Conservation (phyloP, 1,140 invertebrate genomes). For the Eciton burchellii region DNA sequence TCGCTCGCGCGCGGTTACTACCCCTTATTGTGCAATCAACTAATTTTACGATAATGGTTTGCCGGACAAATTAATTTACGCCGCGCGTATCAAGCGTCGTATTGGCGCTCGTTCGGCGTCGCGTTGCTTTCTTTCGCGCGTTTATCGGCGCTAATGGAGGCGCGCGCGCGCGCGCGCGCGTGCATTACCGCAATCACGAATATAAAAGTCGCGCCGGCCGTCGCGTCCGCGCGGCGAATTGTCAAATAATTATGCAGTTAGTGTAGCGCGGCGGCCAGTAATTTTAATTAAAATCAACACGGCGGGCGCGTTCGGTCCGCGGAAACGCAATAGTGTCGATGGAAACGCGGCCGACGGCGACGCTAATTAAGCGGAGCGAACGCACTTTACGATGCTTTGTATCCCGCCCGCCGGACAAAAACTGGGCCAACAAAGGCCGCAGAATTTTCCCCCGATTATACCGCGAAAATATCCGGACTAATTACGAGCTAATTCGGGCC, state of each 20-base stretch:
- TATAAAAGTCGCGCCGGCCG: conserved; percentile 39
- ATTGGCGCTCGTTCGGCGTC: conserved; percentile 2
- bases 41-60: conserved; percentile 17
- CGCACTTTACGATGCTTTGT: conserved; percentile 43
- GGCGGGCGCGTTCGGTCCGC: conserved; percentile 31
- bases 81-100: background rate
- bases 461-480: conserved; percentile 23
- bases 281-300: conserved; percentile 62
- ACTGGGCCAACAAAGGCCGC: conserved; percentile 26
- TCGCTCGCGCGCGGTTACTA: background rate
- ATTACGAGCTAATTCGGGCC: conserved; percentile 48
- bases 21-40: background rate
- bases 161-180: background rate
- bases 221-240: conserved; percentile 33
- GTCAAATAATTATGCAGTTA: conserved; percentile 61
- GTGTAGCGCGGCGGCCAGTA: conserved; percentile 36
- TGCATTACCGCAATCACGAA: conserved; percentile 28
- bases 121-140: background rate
- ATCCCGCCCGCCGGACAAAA: conserved; percentile 31
- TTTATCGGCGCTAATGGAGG: conserved; percentile 14
- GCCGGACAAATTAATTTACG: conserved; percentile 8
- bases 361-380: conserved; percentile 55
- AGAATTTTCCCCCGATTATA: conserved; percentile 54
- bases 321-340: conserved; percentile 53
- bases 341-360: conserved; percentile 23